phyloP scores from a whole-genome alignment of 2,888 invertebrate genomes.

The Cenopis cana region DNA sequence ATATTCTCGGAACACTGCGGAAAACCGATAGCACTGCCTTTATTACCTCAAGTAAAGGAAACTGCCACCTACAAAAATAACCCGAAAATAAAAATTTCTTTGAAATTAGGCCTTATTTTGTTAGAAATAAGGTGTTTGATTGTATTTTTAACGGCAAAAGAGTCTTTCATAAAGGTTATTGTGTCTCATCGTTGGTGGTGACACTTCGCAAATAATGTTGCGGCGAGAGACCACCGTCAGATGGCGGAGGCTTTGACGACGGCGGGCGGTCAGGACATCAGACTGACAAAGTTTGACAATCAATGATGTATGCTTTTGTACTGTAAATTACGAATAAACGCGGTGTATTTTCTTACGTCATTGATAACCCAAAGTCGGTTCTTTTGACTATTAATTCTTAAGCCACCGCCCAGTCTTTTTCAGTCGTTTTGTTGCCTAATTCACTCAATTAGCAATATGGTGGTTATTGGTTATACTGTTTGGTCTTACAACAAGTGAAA shows the following conservation, averaged over 20 bases:
- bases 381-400: constrained; percentile 3
- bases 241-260: constrained; percentile 34
- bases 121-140: neutral
- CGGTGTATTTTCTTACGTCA: constrained; percentile 24
- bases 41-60: constrained; percentile 37
- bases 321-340: constrained; percentile 29
- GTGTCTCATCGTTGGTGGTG: constrained; percentile 44
- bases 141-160: neutral
- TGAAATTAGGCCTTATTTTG: constrained; percentile 13
- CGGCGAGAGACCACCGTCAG: constrained; percentile 37
- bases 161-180: constrained; percentile 31
- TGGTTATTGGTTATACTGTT: too few species aligned
- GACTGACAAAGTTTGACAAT: constrained; percentile 36
- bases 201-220: constrained; percentile 42
- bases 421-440: too few species aligned
- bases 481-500: too few species aligned
- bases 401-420: too few species aligned
- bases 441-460: too few species aligned
- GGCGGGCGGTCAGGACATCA: constrained; percentile 38
- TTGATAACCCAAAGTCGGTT: neutral
- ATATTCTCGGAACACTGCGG: constrained; percentile 41
- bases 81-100: neutral
- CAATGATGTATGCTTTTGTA: constrained; percentile 32
- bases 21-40: constrained; percentile 46
- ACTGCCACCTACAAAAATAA: constrained; percentile 3